Evolutionary conservation across 1,140 invertebrate genomes (phyloP).

Genomic region (Vanessa tameamea): DNA sequence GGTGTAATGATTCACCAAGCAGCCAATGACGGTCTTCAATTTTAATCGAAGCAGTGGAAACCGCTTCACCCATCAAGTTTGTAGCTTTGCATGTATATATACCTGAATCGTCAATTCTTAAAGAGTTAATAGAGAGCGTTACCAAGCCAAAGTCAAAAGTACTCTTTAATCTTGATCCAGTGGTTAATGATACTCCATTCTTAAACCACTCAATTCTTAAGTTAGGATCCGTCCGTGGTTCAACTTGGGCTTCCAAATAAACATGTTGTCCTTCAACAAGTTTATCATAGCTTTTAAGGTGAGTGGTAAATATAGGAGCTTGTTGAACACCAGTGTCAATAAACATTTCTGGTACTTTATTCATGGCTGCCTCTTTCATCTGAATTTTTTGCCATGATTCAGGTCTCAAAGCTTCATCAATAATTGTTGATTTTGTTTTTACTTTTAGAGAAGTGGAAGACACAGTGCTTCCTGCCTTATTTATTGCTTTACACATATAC

Average conservation of each 20-base stretch:
- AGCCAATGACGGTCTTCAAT: slow-evolving; percentile 93
- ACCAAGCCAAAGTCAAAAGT: slow-evolving; percentile 97
- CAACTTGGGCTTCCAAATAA: slow-evolving; percentile 96
- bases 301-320: slow-evolving; percentile 94
- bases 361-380: slow-evolving; percentile 93
- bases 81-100: slow-evolving; percentile 97
- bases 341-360: slow-evolving; percentile 91
- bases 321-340: slow-evolving; percentile 90
- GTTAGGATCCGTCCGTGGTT: slow-evolving; percentile 97
- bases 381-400: slow-evolving; percentile 95
- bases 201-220: slow-evolving; percentile 95
- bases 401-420: slow-evolving; percentile 90
- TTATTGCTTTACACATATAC: slow-evolving; percentile 96
- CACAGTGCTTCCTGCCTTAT: slow-evolving; percentile 93
- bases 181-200: slow-evolving; percentile 92
- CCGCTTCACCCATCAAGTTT: slow-evolving; percentile 94
- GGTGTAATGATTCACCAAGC: slow-evolving; percentile 93
- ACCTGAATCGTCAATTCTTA: slow-evolving; percentile 93
- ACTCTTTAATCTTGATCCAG: slow-evolving; percentile 91
- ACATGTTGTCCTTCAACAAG: slow-evolving; percentile 94
- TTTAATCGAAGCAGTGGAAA: slow-evolving; percentile 94
- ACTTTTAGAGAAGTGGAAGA: slow-evolving; percentile 94
- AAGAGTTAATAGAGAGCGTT: slow-evolving; percentile 92
- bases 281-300: slow-evolving; percentile 92
- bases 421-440: slow-evolving; percentile 89